phyloP scores from a whole-genome alignment of 2,797 vertebrate species.

The Myoxocephalus aenaeus region DNA sequence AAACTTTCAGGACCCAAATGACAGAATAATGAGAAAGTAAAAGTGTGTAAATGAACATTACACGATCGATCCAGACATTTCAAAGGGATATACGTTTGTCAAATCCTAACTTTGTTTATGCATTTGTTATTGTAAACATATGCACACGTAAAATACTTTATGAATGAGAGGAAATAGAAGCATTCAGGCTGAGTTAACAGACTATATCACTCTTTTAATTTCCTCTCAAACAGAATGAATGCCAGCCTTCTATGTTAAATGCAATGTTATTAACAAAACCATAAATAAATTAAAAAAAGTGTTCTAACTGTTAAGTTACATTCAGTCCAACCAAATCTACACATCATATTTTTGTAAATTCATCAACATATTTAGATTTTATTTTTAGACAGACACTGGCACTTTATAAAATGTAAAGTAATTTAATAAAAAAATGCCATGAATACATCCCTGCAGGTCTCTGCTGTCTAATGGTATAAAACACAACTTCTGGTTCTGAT shows the following conservation, averaged over 20 bases:
- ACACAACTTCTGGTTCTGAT: constrained; percentile 13
- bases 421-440: neutral
- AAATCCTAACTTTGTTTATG: neutral
- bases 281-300: too few species aligned
- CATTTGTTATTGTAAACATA: too few species aligned
- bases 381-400: neutral
- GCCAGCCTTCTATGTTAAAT: too few species aligned
- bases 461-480: neutral
- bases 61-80: neutral
- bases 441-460: neutral
- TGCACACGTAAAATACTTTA: neutral
- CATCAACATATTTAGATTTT: neutral
- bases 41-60: neutral
- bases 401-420: neutral
- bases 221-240: too few species aligned
- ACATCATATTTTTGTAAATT: neutral
- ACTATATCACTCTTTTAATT: neutral
- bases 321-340: neutral
- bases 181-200: too few species aligned
- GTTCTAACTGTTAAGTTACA: too few species aligned
- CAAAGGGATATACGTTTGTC: too few species aligned
- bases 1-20: neutral
- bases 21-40: neutral
- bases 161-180: too few species aligned
- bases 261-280: too few species aligned